Evolutionary conservation across 1,140 invertebrate species (phyloP).

Genomic region (Chlorops oryzae): DNA sequence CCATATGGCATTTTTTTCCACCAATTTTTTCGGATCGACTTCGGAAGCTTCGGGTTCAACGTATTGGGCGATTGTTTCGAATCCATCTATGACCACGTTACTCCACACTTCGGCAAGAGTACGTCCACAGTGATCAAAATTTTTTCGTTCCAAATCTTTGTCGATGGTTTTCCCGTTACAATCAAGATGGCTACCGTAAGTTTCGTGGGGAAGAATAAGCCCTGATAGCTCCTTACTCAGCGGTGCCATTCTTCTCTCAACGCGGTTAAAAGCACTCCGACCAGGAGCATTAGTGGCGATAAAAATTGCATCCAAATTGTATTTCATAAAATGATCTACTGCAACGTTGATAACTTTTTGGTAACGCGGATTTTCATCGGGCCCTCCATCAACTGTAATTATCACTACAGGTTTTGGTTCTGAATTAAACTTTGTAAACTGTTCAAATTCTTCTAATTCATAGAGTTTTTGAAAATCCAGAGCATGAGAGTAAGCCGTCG

Average conservation of each 20-base stretch:
- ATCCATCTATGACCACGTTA: slow-evolving; percentile 17
- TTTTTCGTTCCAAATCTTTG: slow-evolving; percentile 36
- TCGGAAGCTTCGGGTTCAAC: background rate
- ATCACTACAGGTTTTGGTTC: slow-evolving; percentile 45
- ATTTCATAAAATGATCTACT: slow-evolving; percentile 37
- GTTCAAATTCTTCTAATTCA: slow-evolving; percentile 22
- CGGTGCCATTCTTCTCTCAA: slow-evolving; percentile 43
- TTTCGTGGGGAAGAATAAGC: slow-evolving; percentile 44
- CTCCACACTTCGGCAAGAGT: slow-evolving; percentile 35
- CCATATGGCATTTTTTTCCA: background rate
- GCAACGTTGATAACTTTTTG: slow-evolving; percentile 32
- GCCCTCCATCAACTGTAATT: slow-evolving; percentile 44
- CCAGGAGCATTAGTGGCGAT: slow-evolving; percentile 47
- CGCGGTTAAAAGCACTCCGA: slow-evolving; percentile 36
- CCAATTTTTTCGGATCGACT: background rate
- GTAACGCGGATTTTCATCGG: slow-evolving; percentile 48
- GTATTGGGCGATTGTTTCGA: background rate
- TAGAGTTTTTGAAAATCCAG: slow-evolving; percentile 35
- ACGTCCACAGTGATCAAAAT: slow-evolving; percentile 34
- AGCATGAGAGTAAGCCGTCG: slow-evolving; percentile 40
- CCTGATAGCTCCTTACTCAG: slow-evolving; percentile 42
- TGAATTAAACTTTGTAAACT: slow-evolving; percentile 24
- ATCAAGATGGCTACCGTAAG: slow-evolving; percentile 45
- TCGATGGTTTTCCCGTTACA: slow-evolving; percentile 34
- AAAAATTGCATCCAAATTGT: slow-evolving; percentile 46